phyloP scores from a whole-genome alignment of 2,888 invertebrate species.

The Himalopsyche japonica region DNA sequence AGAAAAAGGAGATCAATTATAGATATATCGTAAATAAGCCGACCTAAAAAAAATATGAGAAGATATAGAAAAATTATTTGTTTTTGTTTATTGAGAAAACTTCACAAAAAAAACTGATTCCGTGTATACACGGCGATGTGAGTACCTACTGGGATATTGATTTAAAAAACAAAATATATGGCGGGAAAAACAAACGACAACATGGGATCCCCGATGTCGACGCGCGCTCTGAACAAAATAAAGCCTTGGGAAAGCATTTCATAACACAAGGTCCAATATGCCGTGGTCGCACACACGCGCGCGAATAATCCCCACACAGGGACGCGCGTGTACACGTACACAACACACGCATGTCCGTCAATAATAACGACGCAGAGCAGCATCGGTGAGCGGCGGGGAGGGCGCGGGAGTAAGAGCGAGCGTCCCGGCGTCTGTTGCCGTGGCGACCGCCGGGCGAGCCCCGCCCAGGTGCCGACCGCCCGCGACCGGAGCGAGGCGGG shows the following conservation, averaged over 20 bases:
- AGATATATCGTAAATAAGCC: no score
- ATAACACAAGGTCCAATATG: neutral
- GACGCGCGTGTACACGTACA: neutral
- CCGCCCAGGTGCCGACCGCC: constrained; percentile 43
- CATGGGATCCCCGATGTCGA: neutral
- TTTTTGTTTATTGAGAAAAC: no score
- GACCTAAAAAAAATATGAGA: no score
- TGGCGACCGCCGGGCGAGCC: constrained; percentile 46
- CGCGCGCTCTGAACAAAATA: neutral
- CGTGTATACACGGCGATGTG: neutral
- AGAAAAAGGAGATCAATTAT: no score
- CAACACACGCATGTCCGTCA: neutral
- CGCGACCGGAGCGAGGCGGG: constrained; percentile 9
- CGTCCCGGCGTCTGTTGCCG: constrained; percentile 56
- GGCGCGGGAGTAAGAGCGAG: constrained; percentile 32
- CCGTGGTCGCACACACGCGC: neutral
- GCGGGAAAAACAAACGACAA: neutral
- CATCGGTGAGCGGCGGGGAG: constrained; percentile 1
- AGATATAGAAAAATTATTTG: no score
- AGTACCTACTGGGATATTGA: neutral
- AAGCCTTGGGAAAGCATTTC: neutral
- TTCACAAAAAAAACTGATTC: no score
- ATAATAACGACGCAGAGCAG: neutral
- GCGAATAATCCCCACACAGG: neutral
- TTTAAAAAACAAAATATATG: neutral